Evolutionary conservation across 1,140 invertebrate species (phyloP).

Genomic region (Drosophila rufa): DNA sequence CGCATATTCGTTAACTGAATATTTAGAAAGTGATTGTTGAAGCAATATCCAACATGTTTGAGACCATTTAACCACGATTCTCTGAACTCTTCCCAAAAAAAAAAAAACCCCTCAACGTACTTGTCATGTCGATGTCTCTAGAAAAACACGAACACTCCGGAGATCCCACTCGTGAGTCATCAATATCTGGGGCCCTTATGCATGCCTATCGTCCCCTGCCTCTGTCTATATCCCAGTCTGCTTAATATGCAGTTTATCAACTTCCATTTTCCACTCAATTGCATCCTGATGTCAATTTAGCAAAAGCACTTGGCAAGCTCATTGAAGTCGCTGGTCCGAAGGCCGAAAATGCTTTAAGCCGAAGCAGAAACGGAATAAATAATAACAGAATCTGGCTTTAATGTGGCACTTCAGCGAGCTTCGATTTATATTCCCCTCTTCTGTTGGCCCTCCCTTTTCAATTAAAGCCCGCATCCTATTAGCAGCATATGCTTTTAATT

Average conservation of each 20-base stretch:
- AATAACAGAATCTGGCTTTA: neutral
- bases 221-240: conserved; percentile 3
- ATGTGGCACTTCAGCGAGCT: conserved; percentile 20
- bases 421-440: conserved; percentile 21
- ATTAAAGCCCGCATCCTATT: conserved; percentile 42
- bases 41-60: conserved; percentile 36
- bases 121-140: conserved; percentile 69
- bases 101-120: conserved; percentile 29
- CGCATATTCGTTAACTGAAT: conserved; percentile 74
- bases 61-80: conserved; percentile 48
- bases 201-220: conserved; percentile 22
- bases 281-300: conserved; percentile 36
- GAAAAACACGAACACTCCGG: conserved; percentile 73
- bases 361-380: neutral
- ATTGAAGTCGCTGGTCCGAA: conserved; percentile 21
- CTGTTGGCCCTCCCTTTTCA: conserved; percentile 14
- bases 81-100: conserved; percentile 30
- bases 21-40: conserved; percentile 68
- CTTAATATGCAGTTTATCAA: conserved; percentile 47
- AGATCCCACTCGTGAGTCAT: conserved; percentile 81
- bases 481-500: conserved; percentile 44
- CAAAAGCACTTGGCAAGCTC: conserved; percentile 34
- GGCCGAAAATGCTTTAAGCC: conserved; percentile 7
- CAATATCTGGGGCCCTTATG: conserved; percentile 45
- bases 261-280: conserved; percentile 46